Evolutionary conservation across 1,140 invertebrate genomes (phyloP).

Genomic region (Agrypnia vestita): DNA sequence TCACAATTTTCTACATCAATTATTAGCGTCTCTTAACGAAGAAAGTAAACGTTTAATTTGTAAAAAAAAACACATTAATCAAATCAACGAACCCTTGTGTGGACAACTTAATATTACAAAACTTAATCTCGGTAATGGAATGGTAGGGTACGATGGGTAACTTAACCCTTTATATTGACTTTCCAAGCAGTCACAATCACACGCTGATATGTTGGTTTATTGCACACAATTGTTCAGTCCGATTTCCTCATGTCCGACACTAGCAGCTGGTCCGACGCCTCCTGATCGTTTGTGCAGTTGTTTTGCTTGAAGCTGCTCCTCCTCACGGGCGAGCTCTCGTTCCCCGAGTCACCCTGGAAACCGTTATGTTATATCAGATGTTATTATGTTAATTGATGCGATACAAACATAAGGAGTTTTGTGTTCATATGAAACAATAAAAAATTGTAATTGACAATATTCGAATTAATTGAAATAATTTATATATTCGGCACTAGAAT

Average conservation of each 20-base stretch:
- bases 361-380: constrained; percentile 3
- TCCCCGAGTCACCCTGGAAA: constrained; percentile 72
- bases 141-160: constrained; percentile 25
- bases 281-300: constrained; percentile 63
- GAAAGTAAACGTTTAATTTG: constrained; percentile 16
- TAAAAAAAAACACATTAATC: constrained; percentile 34
- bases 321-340: constrained; percentile 71
- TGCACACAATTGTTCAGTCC: constrained; percentile 64
- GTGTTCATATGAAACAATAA: too few relatives aligned
- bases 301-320: constrained; percentile 70
- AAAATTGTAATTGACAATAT: too few relatives aligned
- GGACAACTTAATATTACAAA: constrained; percentile 38
- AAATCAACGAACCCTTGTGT: constrained; percentile 33
- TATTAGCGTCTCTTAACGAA: constrained; percentile 23
- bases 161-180: constrained; percentile 47
- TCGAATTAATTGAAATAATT: too few relatives aligned
- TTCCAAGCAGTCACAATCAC: constrained; percentile 74
- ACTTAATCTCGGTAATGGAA: constrained; percentile 52
- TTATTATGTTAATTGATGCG: background rate
- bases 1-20: constrained; percentile 36
- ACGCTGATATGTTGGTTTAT: constrained; percentile 74
- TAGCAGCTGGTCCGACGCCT: constrained; percentile 39
- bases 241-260: constrained; percentile 44
- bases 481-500: too few relatives aligned
- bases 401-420: background rate